phyloP scores from a whole-genome alignment of 2,888 invertebrate species.

The Chrysotoxum bicinctum region DNA sequence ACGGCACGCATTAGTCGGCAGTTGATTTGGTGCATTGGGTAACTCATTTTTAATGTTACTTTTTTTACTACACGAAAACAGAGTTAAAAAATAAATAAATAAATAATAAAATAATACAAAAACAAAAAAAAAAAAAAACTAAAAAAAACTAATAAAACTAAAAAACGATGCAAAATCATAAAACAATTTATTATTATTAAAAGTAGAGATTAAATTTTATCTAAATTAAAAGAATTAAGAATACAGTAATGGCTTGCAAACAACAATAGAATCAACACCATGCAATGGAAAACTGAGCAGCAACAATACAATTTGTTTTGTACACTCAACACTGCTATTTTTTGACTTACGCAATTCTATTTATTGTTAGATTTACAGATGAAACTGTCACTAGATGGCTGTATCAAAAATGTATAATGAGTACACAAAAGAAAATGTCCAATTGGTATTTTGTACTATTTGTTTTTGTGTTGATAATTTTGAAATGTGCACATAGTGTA shows the following conservation, averaged over 20 bases:
- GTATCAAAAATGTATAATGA: slow-evolving; percentile 77
- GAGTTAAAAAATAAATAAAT: slow-evolving; percentile 62
- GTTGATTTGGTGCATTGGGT: slow-evolving; percentile 69
- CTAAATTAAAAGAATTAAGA: slow-evolving; percentile 18
- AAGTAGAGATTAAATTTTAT: slow-evolving; percentile 1
- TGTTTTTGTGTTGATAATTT: slow-evolving; percentile 40
- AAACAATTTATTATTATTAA: slow-evolving; percentile 23
- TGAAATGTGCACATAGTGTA: slow-evolving; percentile 20
- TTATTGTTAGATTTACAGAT: slow-evolving; percentile 95
- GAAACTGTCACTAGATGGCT: slow-evolving; percentile 96
- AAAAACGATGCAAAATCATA: slow-evolving; percentile 57
- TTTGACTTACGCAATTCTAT: slow-evolving; percentile 94
- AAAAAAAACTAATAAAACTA: slow-evolving; percentile 35
- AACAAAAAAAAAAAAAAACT: slow-evolving; percentile 46
- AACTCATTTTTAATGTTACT: slow-evolving; percentile 73
- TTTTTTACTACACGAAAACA: slow-evolving; percentile 74
- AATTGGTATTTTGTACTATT: slow-evolving; percentile 57
- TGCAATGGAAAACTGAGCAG: slow-evolving; percentile 59
- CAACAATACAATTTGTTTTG: slow-evolving; percentile 48
- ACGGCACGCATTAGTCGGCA: slow-evolving; percentile 67
- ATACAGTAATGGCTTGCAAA: slow-evolving; percentile 41
- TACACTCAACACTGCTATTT: slow-evolving; percentile 61
- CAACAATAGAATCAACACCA: slow-evolving; percentile 50
- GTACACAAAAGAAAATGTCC: slow-evolving; percentile 61
- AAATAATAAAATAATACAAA: slow-evolving; percentile 51